Percentiles rank a stretch among this genome's conserved stretches.
Conservation (phyloP, 2,888 invertebrate genomes). For the Dastarcus helophoroides region DNA sequence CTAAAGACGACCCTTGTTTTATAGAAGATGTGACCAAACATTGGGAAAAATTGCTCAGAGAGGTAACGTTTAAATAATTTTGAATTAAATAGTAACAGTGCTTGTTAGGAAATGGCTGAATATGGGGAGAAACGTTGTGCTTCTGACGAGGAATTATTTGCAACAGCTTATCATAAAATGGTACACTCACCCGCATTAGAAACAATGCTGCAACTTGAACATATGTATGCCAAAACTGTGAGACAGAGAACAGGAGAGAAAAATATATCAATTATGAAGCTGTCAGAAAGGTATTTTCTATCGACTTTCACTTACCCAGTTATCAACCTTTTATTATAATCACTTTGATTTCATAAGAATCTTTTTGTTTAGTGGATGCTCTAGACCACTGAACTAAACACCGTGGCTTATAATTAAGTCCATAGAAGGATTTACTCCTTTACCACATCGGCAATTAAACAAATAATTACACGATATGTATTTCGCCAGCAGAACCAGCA, state of each 20-base stretch:
- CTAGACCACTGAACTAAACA: too few relatives aligned
- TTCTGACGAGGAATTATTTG: constrained; percentile 76
- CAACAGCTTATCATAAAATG: constrained; percentile 68
- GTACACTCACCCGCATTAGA: constrained; percentile 61
- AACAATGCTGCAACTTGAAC: constrained; percentile 79
- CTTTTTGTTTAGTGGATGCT: too few relatives aligned
- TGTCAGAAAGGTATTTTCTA: constrained; percentile 52
- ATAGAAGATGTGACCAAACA: constrained; percentile 64
- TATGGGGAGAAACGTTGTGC: constrained; percentile 74
- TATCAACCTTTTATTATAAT: too few relatives aligned
- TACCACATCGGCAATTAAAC: too few relatives aligned
- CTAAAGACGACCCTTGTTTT: constrained; percentile 52
- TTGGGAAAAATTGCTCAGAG: constrained; percentile 69
- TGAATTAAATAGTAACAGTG: constrained; percentile 12
- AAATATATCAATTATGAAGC: constrained; percentile 56
- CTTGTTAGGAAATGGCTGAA: constrained; percentile 74
- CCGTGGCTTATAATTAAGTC: too few relatives aligned
- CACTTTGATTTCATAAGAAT: too few relatives aligned
- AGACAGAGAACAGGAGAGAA: constrained; percentile 60
- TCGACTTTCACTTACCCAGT: constrained; percentile 2
- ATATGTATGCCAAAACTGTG: constrained; percentile 73
- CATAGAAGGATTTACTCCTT: too few relatives aligned
- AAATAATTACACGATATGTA: too few relatives aligned
- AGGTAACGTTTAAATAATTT: constrained; percentile 21
- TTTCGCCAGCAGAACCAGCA: too few relatives aligned